Evolutionary conservation across 2,113 vertebrate species (phyloP), one percentile per base, ranked within the genome.

Genomic region (Corvus hawaiiensis): DNA sequence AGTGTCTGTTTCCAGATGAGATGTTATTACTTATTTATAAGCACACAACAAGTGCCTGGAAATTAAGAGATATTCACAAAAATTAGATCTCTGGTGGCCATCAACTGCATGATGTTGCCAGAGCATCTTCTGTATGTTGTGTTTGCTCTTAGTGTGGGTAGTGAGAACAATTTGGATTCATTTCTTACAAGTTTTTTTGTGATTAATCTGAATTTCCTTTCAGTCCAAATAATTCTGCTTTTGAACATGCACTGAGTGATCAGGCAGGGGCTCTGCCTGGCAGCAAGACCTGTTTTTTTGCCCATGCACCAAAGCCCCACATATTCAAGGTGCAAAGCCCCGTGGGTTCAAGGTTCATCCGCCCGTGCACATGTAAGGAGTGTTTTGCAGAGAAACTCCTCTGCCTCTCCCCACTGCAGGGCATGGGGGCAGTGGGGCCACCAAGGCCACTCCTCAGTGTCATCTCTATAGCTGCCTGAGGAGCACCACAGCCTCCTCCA

Each of bases 341-440:
- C 2, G 0, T 0, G 15, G 63, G 21, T 7, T 27, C 19, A 0
- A 7, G 51, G 26, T 3, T 22, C 41, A 1, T 0, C 16, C 35
- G 2, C 10, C 16, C 11, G 8, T 10, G 55, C 13, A 11, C 43
- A 10, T 0, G 0, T 2, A 0, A 9, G 32, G 8, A 15, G 13
- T 0, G 8, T 7, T 15, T 2, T 27, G 33, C 44, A 13, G 28
- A 63, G 33, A 23, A 19, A 10, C 39, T 14, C 12, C 37, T 37
- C 43, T 28, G 61, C n/a, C 51, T 22, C 7, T 6, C 3, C 24
- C 24, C 30, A 2, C 27, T 41, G 9, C 1, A 0, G 12, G 49
- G 19, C 20, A 13, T 0, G 1, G 41, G 8, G 52, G n/a, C 62
- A 17, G 9, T 1, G 18, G 28, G 64, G n/a, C 46, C 12, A 6